Conservation (phyloP, 2,888 invertebrate species). For the Callosobruchus maculatus region DNA sequence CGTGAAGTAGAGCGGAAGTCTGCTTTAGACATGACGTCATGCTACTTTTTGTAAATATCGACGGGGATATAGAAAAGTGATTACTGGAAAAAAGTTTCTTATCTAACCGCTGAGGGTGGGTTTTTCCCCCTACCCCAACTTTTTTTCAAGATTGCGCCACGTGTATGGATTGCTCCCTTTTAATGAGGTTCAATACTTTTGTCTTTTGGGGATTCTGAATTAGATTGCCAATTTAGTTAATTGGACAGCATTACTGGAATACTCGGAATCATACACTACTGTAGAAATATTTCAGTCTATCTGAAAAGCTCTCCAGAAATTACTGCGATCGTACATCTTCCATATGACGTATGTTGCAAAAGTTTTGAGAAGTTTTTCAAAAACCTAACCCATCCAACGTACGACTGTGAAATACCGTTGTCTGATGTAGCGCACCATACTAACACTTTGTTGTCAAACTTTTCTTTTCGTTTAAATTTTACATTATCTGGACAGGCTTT, state of each 20-base stretch:
- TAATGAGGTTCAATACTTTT: neutral
- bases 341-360: too few relatives aligned
- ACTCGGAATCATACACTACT: too few relatives aligned
- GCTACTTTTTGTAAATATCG: neutral
- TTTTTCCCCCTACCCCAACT: neutral
- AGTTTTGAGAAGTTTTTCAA: too few relatives aligned
- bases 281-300: too few relatives aligned
- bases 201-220: neutral
- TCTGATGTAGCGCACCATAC: too few relatives aligned
- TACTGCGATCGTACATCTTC: too few relatives aligned
- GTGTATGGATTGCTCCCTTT: neutral
- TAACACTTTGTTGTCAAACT: too few relatives aligned
- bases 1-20: neutral
- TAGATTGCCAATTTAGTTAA: neutral
- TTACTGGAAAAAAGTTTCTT: neutral
- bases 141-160: neutral
- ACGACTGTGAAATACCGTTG: too few relatives aligned
- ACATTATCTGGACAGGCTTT: too few relatives aligned
- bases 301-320: too few relatives aligned
- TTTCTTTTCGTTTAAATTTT: too few relatives aligned
- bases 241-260: neutral
- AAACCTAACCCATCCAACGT: too few relatives aligned
- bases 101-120: neutral
- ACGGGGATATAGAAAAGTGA: neutral
- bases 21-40: neutral